Evolutionary conservation across 2,113 vertebrate genomes (phyloP), one percentile per base, ranked within the genome.

Genomic region (Dascyllus trimaculatus): DNA sequence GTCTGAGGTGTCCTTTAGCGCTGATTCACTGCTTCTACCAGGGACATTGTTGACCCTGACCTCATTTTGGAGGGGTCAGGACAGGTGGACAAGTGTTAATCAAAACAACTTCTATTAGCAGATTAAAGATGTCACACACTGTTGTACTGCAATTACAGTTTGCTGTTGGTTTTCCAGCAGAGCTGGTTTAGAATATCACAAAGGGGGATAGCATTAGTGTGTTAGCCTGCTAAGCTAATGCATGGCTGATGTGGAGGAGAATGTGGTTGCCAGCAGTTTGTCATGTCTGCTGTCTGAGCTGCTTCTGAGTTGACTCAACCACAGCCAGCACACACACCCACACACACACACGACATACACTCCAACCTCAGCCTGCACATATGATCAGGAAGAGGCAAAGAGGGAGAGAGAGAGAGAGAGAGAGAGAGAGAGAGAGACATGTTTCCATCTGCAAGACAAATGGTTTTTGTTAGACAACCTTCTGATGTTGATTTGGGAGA

Each of bases 181-280:
- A 59, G 46, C 15, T 61, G 70, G 49, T 58, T 66, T 6, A 53
- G 35, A n/a, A 43, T 69, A 56, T 38, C 22, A 70, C 4, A 29
- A 60, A 66, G 46, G 35, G 60, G 61, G 57, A 29, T 75, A 59
- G 85, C 75, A 43, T 83, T 74, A 26, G 54, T 75, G 46, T 38
- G 73, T 80, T 88, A 91, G 90, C 87, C 75, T 83, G 72, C 86
- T 91, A 82, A 87, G 87, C 86, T 92, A 90, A 89, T 92, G 87
- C 86, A 81, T 78, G 90, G 92, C 88, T 88, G 89, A 93, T 94
- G 92, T 95, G 92, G 91, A 93, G 75, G 81, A 77, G 87, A 86
- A 88, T 93, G 92, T 89, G 93, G 93, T 93, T 93, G 91, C 91
- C 91, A 94, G 91, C 91, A 93, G 93, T 94, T 92, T 94, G 93